phyloP scores from a whole-genome alignment of 2,888 invertebrate species.

The Ferrisia virgata region DNA sequence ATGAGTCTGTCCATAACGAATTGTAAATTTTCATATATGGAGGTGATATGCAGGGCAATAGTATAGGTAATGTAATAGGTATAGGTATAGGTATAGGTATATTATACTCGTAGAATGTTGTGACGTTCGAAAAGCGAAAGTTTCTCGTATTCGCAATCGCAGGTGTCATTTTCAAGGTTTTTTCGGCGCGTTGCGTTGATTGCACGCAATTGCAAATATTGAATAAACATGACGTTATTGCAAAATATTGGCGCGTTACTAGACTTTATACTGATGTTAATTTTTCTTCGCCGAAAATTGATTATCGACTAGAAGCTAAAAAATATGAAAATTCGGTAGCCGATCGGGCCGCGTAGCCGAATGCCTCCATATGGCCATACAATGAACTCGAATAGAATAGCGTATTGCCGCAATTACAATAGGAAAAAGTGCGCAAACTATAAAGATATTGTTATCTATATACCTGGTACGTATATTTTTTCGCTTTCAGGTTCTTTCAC shows the following conservation, averaged over 20 bases:
- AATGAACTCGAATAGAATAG: background rate
- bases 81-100: too few relatives aligned
- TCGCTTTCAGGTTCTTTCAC: conserved; percentile 13
- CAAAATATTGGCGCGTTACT: background rate
- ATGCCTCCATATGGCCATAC: background rate
- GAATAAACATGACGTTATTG: background rate
- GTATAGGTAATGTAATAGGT: too few relatives aligned
- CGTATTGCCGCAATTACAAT: background rate
- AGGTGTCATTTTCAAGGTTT: conserved; percentile 14
- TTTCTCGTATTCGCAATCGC: background rate
- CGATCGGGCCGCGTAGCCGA: background rate
- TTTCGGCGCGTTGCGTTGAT: background rate
- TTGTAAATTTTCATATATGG: background rate
- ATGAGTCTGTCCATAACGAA: background rate
- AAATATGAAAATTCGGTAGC: background rate
- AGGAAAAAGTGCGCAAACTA: conserved; percentile 13
- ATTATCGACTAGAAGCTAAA: background rate
- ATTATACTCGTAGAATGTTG: too few relatives aligned
- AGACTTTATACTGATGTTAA: too few relatives aligned
- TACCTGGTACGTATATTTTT: background rate
- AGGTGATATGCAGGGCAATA: too few relatives aligned
- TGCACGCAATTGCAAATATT: background rate
- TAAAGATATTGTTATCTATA: conserved; percentile 14
- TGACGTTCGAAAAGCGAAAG: background rate
- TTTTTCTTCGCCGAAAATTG: too few relatives aligned